Percentiles rank a stretch among this genome's conserved stretches.
phyloP scores from a whole-genome alignment of 2,888 invertebrate genomes.

The Darwinula stevensoni region DNA sequence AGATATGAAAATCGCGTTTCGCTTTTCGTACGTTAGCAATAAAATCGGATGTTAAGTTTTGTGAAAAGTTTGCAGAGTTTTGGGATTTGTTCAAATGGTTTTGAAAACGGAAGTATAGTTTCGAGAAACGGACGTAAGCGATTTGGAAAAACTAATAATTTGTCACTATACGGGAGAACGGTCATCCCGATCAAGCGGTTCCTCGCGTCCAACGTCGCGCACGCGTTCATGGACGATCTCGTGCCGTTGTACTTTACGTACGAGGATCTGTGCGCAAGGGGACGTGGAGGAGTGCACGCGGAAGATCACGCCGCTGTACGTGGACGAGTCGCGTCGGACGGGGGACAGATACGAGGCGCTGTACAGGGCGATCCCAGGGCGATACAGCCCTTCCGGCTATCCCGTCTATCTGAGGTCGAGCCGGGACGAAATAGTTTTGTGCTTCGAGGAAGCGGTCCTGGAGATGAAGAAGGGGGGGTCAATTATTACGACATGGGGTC shows the following conservation, averaged over 20 bases:
- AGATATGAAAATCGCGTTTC: too few relatives aligned
- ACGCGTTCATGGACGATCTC: conserved; percentile 1
- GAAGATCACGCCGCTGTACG: background rate
- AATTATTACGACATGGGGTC: background rate
- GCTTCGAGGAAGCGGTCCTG: background rate
- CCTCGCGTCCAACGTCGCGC: background rate
- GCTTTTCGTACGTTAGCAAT: too few relatives aligned
- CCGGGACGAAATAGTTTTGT: too few relatives aligned
- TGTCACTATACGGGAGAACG: too few relatives aligned
- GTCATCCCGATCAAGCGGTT: background rate
- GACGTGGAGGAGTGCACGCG: background rate
- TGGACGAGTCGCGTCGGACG: background rate
- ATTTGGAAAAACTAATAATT: too few relatives aligned
- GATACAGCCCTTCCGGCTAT: too few relatives aligned
- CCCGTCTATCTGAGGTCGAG: too few relatives aligned
- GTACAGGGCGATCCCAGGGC: background rate
- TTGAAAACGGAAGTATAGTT: background rate
- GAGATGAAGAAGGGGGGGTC: background rate
- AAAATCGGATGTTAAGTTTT: too few relatives aligned
- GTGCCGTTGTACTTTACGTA: conserved; percentile 1
- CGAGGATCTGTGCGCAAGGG: background rate
- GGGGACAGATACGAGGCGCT: background rate
- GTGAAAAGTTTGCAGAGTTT: too few relatives aligned
- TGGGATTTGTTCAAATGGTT: background rate
- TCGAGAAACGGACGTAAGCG: background rate